These are phyloP conservation scores for Melanotaenia boesemani DNA, from an alignment of 2,797 vertebrate species.

Conservation along the genomic window DNA sequence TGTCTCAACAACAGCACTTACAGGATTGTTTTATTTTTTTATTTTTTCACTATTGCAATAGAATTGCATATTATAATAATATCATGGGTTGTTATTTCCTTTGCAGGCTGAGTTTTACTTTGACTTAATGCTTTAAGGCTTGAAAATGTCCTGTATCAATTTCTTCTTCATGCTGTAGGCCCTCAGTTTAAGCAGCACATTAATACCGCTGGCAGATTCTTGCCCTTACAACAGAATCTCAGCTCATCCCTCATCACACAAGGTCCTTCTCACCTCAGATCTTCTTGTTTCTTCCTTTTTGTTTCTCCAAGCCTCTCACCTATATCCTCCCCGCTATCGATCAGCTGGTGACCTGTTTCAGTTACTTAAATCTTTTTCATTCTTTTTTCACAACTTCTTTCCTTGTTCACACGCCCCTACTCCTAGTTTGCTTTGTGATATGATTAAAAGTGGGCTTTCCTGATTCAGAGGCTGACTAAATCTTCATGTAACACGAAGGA, in stretches of 20 bases:
- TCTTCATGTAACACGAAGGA: slow-evolving; percentile 60
- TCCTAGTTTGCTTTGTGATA: slow-evolving; percentile 62
- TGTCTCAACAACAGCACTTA: slow-evolving; percentile 58
- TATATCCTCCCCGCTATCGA: slow-evolving; percentile 19
- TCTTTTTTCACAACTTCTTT: slow-evolving; percentile 37
- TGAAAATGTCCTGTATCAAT: slow-evolving; percentile 66
- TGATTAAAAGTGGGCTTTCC: slow-evolving; percentile 73
- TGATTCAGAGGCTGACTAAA: slow-evolving; percentile 63
- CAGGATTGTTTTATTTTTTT: slow-evolving; percentile 40
- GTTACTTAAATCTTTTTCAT: slow-evolving; percentile 45
- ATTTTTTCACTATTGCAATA: slow-evolving; percentile 46
- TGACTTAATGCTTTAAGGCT: slow-evolving; percentile 56
- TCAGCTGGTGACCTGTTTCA: slow-evolving; percentile 28
- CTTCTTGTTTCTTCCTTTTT: slow-evolving; percentile 34
- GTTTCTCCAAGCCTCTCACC: slow-evolving; percentile 37
- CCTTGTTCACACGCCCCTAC: slow-evolving; percentile 63
- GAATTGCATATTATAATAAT: slow-evolving; percentile 36
- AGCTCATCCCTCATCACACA: slow-evolving; percentile 63
- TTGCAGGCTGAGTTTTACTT: slow-evolving; percentile 30
- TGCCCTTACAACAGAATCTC: slow-evolving; percentile 58
- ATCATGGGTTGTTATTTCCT: slow-evolving; percentile 34
- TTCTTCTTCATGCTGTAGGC: slow-evolving; percentile 55
- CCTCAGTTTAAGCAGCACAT: slow-evolving; percentile 65
- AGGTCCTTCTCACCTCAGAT: slow-evolving; percentile 54
- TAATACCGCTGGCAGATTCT: slow-evolving; percentile 66